phyloP scores from a whole-genome alignment of 2,797 vertebrate species.

The Epinephelus awoara region DNA sequence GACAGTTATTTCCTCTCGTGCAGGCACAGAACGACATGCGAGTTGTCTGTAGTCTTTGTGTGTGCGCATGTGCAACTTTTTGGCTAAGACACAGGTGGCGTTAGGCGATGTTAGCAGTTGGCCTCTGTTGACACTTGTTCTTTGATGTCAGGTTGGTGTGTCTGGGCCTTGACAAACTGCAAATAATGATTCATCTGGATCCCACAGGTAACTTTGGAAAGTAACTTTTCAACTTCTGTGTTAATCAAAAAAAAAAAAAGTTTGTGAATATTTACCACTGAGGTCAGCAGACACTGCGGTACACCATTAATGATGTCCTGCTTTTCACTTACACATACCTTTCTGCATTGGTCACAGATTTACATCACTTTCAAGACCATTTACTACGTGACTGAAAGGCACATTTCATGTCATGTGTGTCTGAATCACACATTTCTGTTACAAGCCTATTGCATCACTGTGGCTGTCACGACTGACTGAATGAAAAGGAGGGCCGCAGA shows the following conservation, averaged over 20 bases:
- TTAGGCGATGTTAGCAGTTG: too few species aligned
- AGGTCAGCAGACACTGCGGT: neutral
- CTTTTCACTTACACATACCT: neutral
- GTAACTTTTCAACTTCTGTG: conserved; percentile 12
- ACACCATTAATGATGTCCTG: neutral
- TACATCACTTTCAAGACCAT: conserved; percentile 14
- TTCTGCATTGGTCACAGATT: neutral
- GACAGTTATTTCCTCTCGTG: too few species aligned
- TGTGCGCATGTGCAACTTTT: too few species aligned
- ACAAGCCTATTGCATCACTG: conserved; percentile 68
- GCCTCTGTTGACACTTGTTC: too few species aligned
- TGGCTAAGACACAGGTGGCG: too few species aligned
- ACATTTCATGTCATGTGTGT: conserved; percentile 65
- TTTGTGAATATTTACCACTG: conserved; percentile 26
- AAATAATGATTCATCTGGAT: conserved; percentile 31
- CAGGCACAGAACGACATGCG: too few species aligned
- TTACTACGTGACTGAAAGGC: conserved; percentile 64
- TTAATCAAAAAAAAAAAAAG: neutral
- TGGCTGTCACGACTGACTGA: conserved; percentile 39
- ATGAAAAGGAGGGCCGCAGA: conserved; percentile 14
- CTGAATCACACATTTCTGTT: conserved; percentile 72
- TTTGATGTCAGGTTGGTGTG: neutral
- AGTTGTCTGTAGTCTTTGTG: too few species aligned
- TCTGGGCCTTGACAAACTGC: neutral
- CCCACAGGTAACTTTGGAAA: neutral